A percentile compares a stretch with the other conserved stretches of the same genome.
Evolutionary conservation across 37 sponge, comb jelly and placozoan genomes (phyloP).

Genomic region (Halisarca cf. caerulea): DNA sequence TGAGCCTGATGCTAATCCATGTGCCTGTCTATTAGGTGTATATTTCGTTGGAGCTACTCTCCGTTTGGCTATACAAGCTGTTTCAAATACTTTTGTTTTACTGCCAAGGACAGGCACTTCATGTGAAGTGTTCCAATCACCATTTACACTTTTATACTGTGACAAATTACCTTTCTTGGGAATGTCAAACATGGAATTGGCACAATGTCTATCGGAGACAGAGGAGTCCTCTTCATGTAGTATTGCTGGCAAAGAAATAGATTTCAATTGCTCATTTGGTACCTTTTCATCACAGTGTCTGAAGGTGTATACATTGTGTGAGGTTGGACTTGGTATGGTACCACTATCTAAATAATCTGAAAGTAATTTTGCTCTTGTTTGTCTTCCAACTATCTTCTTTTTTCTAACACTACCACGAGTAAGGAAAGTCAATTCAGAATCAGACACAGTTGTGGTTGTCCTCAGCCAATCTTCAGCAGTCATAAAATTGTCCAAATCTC

Average conservation of each 20-base stretch:
- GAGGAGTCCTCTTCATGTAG: too few species aligned
- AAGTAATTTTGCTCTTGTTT: conserved; percentile 43
- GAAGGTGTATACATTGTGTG: conserved; percentile 46
- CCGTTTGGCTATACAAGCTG: conserved; percentile 15
- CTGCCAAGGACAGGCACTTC: background rate
- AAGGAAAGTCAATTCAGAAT: conserved; percentile 47
- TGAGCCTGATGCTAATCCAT: conserved; percentile 29
- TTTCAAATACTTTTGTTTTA: conserved; percentile 30
- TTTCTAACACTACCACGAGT: conserved; percentile 9
- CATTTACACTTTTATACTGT: background rate
- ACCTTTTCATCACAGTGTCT: background rate
- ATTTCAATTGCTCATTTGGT: too few species aligned
- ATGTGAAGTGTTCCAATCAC: background rate
- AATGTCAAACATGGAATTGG: conserved; percentile 47
- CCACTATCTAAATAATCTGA: conserved; percentile 46
- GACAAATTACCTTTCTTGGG: background rate
- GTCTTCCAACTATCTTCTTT: background rate
- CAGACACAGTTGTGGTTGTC: background rate
- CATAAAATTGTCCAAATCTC: conserved; percentile 83
- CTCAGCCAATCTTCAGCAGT: conserved; percentile 73
- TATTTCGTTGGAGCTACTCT: background rate
- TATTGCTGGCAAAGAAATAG: too few species aligned
- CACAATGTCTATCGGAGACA: background rate
- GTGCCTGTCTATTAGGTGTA: conserved; percentile 12
- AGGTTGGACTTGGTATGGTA: background rate